phyloP scores from a whole-genome alignment of 2,888 invertebrate genomes.

The Cheilosia grossa region DNA sequence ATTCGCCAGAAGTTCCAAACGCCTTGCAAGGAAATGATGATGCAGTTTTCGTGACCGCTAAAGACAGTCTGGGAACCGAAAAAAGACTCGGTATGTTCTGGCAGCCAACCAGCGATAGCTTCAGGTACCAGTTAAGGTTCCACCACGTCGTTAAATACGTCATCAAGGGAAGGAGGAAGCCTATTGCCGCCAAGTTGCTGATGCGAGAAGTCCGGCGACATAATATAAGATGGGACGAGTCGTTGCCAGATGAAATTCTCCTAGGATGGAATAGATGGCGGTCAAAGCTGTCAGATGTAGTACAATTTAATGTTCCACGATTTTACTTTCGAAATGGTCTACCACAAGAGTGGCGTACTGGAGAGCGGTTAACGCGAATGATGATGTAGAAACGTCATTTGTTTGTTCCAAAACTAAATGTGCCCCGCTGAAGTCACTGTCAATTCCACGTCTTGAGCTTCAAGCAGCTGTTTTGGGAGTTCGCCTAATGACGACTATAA shows the following conservation, averaged over 20 bases:
- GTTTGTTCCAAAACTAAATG: slow-evolving; percentile 56
- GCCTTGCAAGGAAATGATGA: slow-evolving; percentile 4
- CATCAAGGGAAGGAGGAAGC: background rate
- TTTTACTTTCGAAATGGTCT: slow-evolving; percentile 6
- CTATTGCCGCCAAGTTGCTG: slow-evolving; percentile 5
- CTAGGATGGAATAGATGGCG: slow-evolving; percentile 12
- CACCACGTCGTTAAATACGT: slow-evolving; percentile 4
- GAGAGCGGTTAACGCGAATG: slow-evolving; percentile 24
- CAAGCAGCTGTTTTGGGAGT: slow-evolving; percentile 49
- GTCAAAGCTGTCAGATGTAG: background rate
- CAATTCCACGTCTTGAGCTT: slow-evolving; percentile 44
- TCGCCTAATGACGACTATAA: slow-evolving; percentile 19
- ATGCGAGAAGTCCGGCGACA: slow-evolving; percentile 15
- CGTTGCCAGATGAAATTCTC: slow-evolving; percentile 10
- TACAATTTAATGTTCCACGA: background rate
- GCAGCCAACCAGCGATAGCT: slow-evolving; percentile 26
- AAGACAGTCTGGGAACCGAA: background rate
- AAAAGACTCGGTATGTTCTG: slow-evolving; percentile 21
- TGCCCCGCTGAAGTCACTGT: slow-evolving; percentile 43
- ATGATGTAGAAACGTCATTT: slow-evolving; percentile 44
- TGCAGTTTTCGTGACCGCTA: background rate
- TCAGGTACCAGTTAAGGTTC: slow-evolving; percentile 11
- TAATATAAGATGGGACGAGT: slow-evolving; percentile 27
- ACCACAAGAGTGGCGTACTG: slow-evolving; percentile 29
- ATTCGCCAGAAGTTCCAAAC: slow-evolving; percentile 36